phyloP scores from a whole-genome alignment of 2,797 vertebrate species.

The Apogon talboti region DNA sequence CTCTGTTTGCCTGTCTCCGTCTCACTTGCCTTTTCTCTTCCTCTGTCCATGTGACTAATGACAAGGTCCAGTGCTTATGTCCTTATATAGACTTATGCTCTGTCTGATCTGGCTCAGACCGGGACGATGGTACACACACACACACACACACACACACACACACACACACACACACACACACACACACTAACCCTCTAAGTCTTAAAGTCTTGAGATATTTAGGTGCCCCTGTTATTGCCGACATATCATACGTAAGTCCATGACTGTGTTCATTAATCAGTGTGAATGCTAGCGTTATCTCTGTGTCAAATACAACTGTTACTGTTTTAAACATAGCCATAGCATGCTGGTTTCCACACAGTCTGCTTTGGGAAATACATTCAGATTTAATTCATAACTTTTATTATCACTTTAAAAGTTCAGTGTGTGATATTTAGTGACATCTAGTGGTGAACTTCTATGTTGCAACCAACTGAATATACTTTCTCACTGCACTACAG shows the following conservation, averaged over 20 bases:
- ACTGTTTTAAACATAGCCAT: neutral
- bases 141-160: slow-evolving; percentile 33
- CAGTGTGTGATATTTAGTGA: no score
- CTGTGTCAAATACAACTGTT: neutral
- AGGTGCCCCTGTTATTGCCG: slow-evolving; percentile 49
- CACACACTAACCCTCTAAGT: slow-evolving; percentile 1
- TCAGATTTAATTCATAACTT: neutral
- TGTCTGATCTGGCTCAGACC: slow-evolving; percentile 63
- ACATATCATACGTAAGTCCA: neutral
- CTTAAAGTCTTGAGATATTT: slow-evolving; percentile 43
- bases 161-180: slow-evolving; percentile 31
- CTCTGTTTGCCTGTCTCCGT: slow-evolving; percentile 40
- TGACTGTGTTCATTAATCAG: slow-evolving; percentile 9
- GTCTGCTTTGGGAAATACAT: no score
- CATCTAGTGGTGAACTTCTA: no score
- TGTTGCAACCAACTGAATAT: no score
- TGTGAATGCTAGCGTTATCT: neutral
- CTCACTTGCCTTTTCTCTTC: slow-evolving; percentile 64
- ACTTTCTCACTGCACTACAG: no score
- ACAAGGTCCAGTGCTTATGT: slow-evolving; percentile 77
- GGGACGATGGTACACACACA: slow-evolving; percentile 33
- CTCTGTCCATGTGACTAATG: slow-evolving; percentile 77
- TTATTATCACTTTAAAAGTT: no score
- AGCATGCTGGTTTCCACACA: no score
- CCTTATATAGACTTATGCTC: slow-evolving; percentile 84